These are phyloP conservation scores for Struthio camelus DNA, from an alignment of 2,113 vertebrate genomes.

Conservation along the genomic window DNA sequence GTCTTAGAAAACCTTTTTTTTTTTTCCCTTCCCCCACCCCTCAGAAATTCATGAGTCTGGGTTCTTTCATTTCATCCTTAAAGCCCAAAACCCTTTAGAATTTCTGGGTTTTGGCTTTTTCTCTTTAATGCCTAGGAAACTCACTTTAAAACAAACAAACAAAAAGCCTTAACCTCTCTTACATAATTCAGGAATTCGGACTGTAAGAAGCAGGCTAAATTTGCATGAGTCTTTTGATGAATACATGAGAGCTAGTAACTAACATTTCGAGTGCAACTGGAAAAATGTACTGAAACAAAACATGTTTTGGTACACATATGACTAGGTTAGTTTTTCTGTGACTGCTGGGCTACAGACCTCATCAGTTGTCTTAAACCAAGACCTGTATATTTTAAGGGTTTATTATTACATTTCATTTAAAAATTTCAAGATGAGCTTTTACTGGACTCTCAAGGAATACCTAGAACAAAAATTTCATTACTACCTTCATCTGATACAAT, in stretches of 20 bases:
- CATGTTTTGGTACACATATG: background rate
- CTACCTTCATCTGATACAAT: background rate
- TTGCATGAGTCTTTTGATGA: background rate
- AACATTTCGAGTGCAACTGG: constrained; percentile 14
- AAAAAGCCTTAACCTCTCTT: background rate
- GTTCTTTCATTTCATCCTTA: background rate
- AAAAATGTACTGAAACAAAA: background rate
- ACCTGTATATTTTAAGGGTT: background rate
- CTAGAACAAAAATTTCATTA: background rate
- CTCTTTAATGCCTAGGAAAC: background rate
- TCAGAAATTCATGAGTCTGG: background rate
- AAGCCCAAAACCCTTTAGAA: background rate
- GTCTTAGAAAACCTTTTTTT: background rate
- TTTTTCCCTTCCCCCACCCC: too few relatives aligned
- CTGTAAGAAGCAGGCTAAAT: background rate
- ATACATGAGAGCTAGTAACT: background rate
- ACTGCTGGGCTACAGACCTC: background rate
- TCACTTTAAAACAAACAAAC: background rate
- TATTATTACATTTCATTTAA: background rate
- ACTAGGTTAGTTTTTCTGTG: background rate
- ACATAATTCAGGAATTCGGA: background rate
- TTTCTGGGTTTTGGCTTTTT: background rate
- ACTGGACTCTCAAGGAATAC: background rate
- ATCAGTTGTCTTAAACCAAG: background rate
- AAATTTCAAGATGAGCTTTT: background rate